These are phyloP conservation scores for Prochilodus magdalenae DNA, from an alignment of 2,113 vertebrate species.

Conservation along the genomic window DNA sequence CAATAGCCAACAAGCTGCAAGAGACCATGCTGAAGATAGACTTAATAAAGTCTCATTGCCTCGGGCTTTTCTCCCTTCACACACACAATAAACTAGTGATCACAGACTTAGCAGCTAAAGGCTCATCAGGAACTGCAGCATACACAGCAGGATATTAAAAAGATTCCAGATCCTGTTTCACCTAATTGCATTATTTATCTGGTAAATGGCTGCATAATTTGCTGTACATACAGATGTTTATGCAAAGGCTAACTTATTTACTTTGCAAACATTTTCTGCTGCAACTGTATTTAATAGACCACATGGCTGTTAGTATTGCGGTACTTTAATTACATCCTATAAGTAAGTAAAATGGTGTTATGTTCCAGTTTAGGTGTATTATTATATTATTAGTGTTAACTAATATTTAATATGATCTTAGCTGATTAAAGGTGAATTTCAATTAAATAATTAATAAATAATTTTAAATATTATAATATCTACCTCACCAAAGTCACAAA, in stretches of 20 bases:
- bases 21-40: slow-evolving; percentile 59
- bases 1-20: slow-evolving; percentile 69
- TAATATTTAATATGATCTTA: no score
- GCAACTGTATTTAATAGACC: neutral
- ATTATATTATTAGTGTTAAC: no score
- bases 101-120: slow-evolving; percentile 57
- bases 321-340: neutral
- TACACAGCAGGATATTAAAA: slow-evolving; percentile 3
- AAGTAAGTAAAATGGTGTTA: neutral
- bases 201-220: neutral
- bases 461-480: no score
- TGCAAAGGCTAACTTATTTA: neutral
- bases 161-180: neutral
- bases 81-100: slow-evolving; percentile 62
- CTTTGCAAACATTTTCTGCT: neutral
- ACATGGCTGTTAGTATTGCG: neutral
- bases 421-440: no score
- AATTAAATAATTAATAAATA: no score
- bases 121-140: slow-evolving; percentile 15
- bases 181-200: slow-evolving; percentile 17
- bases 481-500: no score
- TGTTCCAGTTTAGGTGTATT: no score
- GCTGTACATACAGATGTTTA: neutral
- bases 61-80: slow-evolving; percentile 59
- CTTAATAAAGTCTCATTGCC: slow-evolving; percentile 75